Evolutionary conservation across 2,797 vertebrate species (phyloP).

Genomic region (Naso thynnoides): DNA sequence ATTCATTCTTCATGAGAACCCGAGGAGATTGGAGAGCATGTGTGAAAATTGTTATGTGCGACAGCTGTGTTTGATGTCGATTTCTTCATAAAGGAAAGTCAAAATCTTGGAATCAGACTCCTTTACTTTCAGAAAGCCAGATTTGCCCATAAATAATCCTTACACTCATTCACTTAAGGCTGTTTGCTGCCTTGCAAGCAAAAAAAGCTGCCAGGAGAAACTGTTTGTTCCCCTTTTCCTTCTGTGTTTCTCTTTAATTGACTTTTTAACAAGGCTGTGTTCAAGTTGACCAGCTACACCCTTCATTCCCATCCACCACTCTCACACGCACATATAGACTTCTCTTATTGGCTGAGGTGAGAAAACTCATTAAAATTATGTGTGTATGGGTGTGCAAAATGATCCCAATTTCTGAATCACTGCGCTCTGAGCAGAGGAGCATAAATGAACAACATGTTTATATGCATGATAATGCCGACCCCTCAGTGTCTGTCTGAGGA

Average conservation of each 20-base stretch:
- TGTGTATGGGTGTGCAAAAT: conserved; percentile 49
- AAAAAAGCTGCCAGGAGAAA: conserved; percentile 68
- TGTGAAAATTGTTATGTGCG: conserved; percentile 53
- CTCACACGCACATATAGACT: conserved; percentile 46
- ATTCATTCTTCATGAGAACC: conserved; percentile 21
- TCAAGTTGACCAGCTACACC: conserved; percentile 75
- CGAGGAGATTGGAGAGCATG: conserved; percentile 40
- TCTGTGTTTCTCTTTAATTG: conserved; percentile 84
- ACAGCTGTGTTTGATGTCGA: conserved; percentile 50
- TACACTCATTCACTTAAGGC: conserved; percentile 51
- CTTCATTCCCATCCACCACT: conserved; percentile 38
- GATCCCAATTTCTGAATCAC: conserved; percentile 67
- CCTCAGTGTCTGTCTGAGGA: conserved; percentile 29
- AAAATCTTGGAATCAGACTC: conserved; percentile 57
- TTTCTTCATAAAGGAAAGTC: conserved; percentile 50
- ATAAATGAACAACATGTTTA: conserved; percentile 70
- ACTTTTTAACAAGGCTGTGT: conserved; percentile 83
- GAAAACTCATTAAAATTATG: conserved; percentile 80
- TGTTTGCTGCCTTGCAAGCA: conserved; percentile 40
- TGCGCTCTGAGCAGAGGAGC: conserved; percentile 60
- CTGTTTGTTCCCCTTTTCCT: conserved; percentile 21
- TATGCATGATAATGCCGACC: conserved; percentile 65
- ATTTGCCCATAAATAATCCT: conserved; percentile 67
- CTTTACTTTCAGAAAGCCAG: conserved; percentile 49
- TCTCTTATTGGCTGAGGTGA: conserved; percentile 57